Evolutionary conservation across 1,140 invertebrate species (phyloP).

Genomic region (fruit fly (Drosophila melanogaster)): Release_6_plus_ISO1_MT NT_033779.5:3162501-3163000

Average conservation of each 20-base stretch:
- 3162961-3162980: slow-evolving; percentile 15
- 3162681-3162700: slow-evolving; percentile 93
- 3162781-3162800: slow-evolving; percentile 95
- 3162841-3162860: slow-evolving; percentile 97
- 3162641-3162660: slow-evolving; percentile 94
- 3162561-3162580: slow-evolving; percentile 86
- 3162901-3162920: slow-evolving; percentile 92
- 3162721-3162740: slow-evolving; percentile 91
- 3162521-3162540: not conserved
- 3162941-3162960: slow-evolving; percentile 93
- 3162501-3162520: not conserved
- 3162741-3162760: slow-evolving; percentile 89
- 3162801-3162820: slow-evolving; percentile 88
- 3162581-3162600: slow-evolving; percentile 66
- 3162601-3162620: slow-evolving; percentile 80
- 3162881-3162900: slow-evolving; percentile 87
- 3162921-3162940: slow-evolving; percentile 96
- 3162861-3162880: slow-evolving; percentile 94
- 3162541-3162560: slow-evolving; percentile 86
- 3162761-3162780: slow-evolving; percentile 95
- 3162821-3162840: slow-evolving; percentile 94
- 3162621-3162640: slow-evolving; percentile 91
- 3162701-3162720: slow-evolving; percentile 96
- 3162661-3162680: slow-evolving; percentile 92
- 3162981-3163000: not conserved